Conservation (phyloP, 1,140 invertebrate genomes). For the Lutraria rhynchaena region DNA sequence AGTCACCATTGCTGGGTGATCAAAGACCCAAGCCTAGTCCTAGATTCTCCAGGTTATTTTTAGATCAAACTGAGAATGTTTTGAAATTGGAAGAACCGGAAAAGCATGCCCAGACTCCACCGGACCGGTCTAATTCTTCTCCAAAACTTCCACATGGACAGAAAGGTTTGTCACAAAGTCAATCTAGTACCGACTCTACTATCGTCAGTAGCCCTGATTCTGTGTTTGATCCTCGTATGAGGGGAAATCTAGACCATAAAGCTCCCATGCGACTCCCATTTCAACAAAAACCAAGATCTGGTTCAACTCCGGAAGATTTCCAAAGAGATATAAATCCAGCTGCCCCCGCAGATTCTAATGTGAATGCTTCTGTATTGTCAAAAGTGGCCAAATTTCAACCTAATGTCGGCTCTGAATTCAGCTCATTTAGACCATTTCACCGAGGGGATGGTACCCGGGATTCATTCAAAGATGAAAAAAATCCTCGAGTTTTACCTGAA, state of each 20-base stretch:
- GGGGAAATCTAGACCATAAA: conserved; percentile 54
- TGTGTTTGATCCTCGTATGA: conserved; percentile 49
- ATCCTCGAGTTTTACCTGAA: conserved; percentile 52
- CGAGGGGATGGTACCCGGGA: conserved; percentile 61
- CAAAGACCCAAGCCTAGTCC: conserved; percentile 77
- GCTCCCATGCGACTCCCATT: conserved; percentile 63
- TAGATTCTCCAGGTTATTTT: conserved; percentile 74
- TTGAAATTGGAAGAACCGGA: conserved; percentile 50
- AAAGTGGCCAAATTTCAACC: conserved; percentile 72
- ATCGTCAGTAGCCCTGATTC: conserved; percentile 64
- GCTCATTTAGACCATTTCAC: conserved; percentile 65
- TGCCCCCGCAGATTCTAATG: conserved; percentile 16
- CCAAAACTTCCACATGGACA: conserved; percentile 43
- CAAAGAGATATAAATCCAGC: conserved; percentile 19
- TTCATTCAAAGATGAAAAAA: conserved; percentile 63
- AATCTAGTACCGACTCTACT: conserved; percentile 62
- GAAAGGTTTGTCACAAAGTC: conserved; percentile 55
- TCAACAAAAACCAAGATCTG: conserved; percentile 63
- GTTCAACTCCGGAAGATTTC: conserved; percentile 59
- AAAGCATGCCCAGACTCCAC: conserved; percentile 26
- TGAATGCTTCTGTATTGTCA: conserved; percentile 65
- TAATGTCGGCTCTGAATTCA: conserved; percentile 45
- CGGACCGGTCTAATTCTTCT: conserved; percentile 28
- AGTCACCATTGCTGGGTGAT: conserved; percentile 49
- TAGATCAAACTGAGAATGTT: conserved; percentile 63